Conservation (phyloP, 53 echinoderm and acorn worm species). For the Paracentrotus lividus region DNA sequence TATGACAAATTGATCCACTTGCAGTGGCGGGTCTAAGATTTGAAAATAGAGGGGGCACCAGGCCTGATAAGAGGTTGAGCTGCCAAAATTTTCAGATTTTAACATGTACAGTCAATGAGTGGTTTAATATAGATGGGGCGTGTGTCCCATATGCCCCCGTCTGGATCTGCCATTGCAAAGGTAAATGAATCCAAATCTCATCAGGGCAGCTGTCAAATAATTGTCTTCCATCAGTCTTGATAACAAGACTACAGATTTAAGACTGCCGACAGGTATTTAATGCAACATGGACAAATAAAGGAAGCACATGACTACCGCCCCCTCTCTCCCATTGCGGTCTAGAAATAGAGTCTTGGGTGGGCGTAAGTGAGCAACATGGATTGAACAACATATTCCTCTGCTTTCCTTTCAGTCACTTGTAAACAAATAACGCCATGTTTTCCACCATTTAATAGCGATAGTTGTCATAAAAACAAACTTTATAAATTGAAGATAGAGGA, state of each 20-base stretch:
- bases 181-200: neutral
- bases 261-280: neutral
- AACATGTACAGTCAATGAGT: too few relatives aligned
- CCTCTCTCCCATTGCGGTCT: neutral
- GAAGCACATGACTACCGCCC: constrained; percentile 19
- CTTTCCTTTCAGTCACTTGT: neutral
- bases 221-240: constrained; percentile 27
- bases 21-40: too few relatives aligned
- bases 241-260: neutral
- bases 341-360: constrained; percentile 26
- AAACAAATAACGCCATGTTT: constrained; percentile 43
- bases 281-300: constrained; percentile 43
- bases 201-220: neutral
- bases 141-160: too few relatives aligned
- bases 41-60: too few relatives aligned
- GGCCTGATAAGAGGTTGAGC: too few relatives aligned
- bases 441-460: neutral
- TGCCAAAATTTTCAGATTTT: too few relatives aligned
- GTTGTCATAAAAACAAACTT: neutral
- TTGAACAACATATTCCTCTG: neutral
- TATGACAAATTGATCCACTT: neutral
- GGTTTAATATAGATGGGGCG: too few relatives aligned
- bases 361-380: constrained; percentile 8
- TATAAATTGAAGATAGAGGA: neutral
- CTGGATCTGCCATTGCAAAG: too few relatives aligned